phyloP scores from a whole-genome alignment of 92 coral and sea anemone genomes.

The Metridium senile region DNA sequence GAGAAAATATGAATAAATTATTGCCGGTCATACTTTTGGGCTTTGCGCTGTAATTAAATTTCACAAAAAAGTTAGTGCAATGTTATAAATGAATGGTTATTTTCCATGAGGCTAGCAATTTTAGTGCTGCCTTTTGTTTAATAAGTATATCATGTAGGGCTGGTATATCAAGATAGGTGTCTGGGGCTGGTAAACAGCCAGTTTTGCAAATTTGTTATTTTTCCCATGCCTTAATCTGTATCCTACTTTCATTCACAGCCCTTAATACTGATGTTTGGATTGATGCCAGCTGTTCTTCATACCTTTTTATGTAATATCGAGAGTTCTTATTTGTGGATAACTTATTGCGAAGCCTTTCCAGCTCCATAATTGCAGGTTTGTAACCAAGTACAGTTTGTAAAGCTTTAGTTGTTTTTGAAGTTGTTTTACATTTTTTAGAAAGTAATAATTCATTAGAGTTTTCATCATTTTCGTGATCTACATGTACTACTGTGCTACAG shows the following conservation, averaged over 20 bases:
- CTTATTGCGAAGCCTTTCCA: constrained; percentile 12
- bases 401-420: constrained; percentile 28
- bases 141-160: neutral
- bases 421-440: neutral
- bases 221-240: constrained; percentile 19
- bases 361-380: constrained; percentile 6
- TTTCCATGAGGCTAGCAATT: constrained; percentile 33
- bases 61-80: neutral
- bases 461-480: too few species aligned
- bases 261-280: constrained; percentile 15
- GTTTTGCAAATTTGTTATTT: neutral
- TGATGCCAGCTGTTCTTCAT: constrained; percentile 16
- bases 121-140: constrained; percentile 17
- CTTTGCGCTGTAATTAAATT: neutral
- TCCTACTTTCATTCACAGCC: constrained; percentile 13
- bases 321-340: neutral
- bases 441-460: too few species aligned
- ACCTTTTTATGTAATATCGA: neutral
- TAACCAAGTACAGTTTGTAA: constrained; percentile 17
- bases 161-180: neutral
- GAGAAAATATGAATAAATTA: too few species aligned
- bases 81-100: constrained; percentile 17
- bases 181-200: constrained; percentile 18
- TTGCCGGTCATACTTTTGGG: neutral
- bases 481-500: too few species aligned